Percentiles rank a stretch among this genome's conserved stretches.
These are phyloP conservation scores for Microplitis mediator DNA, from an alignment of 1,140 invertebrate species.

Conservation along the genomic window DNA sequence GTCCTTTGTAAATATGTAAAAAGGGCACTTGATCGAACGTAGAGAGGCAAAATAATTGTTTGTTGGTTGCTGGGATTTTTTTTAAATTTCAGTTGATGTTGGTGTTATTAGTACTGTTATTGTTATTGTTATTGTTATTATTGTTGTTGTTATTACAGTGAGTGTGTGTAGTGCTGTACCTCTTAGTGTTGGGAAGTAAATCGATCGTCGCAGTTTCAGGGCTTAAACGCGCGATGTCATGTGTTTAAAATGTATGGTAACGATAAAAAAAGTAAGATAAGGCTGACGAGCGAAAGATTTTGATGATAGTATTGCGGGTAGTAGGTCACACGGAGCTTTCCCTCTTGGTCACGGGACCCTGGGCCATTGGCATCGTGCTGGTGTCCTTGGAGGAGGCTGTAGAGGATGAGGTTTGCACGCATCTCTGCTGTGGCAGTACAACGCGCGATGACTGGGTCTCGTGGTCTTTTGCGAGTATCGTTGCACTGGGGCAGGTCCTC, in stretches of 20 bases:
- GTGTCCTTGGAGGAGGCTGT: slow-evolving; percentile 42
- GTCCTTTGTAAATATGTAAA: slow-evolving; percentile 41
- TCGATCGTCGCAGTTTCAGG: slow-evolving; percentile 2
- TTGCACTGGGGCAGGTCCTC: slow-evolving; percentile 48
- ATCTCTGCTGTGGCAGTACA: slow-evolving; percentile 47
- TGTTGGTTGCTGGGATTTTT: neutral
- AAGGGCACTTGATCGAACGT: slow-evolving; percentile 59
- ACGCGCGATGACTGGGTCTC: slow-evolving; percentile 35
- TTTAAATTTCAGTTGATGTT: too few species aligned
- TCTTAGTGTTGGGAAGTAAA: slow-evolving; percentile 8
- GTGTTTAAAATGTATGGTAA: too few species aligned
- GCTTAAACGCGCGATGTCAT: neutral
- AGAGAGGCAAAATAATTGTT: slow-evolving; percentile 41
- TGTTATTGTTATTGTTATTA: too few species aligned
- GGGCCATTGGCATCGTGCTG: slow-evolving; percentile 51
- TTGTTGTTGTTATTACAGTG: too few species aligned
- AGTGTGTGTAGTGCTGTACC: neutral
- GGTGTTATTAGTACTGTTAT: too few species aligned
- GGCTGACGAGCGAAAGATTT: slow-evolving; percentile 8
- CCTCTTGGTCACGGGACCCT: slow-evolving; percentile 41
- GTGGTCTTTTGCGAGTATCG: slow-evolving; percentile 51
- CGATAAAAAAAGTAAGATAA: slow-evolving; percentile 2
- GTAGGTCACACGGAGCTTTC: slow-evolving; percentile 60
- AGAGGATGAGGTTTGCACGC: slow-evolving; percentile 43
- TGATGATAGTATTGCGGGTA: neutral